Evolutionary conservation across 2,888 invertebrate species (phyloP).

Genomic region (Drosophila niveifrons): DNA sequence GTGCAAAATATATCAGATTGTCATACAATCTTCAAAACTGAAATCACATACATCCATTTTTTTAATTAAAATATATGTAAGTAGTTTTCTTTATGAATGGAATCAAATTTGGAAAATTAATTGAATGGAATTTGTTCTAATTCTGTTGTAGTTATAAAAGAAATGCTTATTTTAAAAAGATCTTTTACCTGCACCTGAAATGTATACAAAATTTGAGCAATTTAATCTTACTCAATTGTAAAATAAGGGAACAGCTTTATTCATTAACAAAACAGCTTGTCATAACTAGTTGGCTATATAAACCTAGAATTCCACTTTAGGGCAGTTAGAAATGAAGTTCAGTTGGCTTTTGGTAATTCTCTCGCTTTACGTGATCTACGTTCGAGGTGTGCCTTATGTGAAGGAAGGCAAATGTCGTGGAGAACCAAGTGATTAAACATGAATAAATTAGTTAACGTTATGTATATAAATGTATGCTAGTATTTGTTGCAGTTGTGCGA

Average conservation of each 20-base stretch:
- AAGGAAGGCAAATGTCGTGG: conserved; percentile 2
- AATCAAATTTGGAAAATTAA: too few relatives aligned
- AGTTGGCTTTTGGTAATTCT: background rate
- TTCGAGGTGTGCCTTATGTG: background rate
- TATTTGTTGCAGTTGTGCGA: background rate
- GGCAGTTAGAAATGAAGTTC: conserved; percentile 32
- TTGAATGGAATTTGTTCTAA: too few relatives aligned
- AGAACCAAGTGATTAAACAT: conserved; percentile 16
- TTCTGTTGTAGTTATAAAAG: too few relatives aligned
- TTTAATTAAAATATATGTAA: too few relatives aligned
- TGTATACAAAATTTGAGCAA: too few relatives aligned
- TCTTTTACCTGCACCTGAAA: too few relatives aligned
- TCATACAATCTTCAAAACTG: too few relatives aligned
- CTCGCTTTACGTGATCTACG: background rate
- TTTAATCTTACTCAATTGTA: background rate
- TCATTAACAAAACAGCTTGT: conserved; percentile 13
- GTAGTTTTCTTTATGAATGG: too few relatives aligned
- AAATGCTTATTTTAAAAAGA: too few relatives aligned
- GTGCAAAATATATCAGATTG: too few relatives aligned
- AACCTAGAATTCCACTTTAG: background rate
- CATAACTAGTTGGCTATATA: conserved; percentile 18
- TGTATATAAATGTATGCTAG: too few relatives aligned
- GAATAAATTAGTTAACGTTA: background rate
- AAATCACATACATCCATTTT: too few relatives aligned
- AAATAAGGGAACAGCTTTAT: background rate